Evolutionary conservation across 2,888 invertebrate genomes (phyloP).

Genomic region (Conus canariensis): DNA sequence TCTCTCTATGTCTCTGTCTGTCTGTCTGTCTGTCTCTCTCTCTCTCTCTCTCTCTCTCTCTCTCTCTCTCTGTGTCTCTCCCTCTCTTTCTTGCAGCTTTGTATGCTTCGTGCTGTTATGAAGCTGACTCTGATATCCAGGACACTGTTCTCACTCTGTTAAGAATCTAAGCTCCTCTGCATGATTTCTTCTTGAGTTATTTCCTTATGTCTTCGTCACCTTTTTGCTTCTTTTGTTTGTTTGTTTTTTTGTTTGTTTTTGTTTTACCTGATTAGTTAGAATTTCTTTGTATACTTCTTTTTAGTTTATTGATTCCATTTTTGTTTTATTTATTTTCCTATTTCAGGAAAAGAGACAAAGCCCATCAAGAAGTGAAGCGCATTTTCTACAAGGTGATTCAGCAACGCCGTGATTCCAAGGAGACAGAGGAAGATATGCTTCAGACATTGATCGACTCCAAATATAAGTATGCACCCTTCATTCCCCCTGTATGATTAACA

Average conservation of each 20-base stretch:
- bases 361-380: slow-evolving; percentile 68
- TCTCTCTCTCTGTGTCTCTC: neutral
- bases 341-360: slow-evolving; percentile 65
- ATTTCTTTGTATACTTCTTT: no score
- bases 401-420: slow-evolving; percentile 59
- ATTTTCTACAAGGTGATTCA: slow-evolving; percentile 68
- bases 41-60: neutral
- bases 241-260: neutral
- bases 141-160: no score
- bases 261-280: no score
- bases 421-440: slow-evolving; percentile 69
- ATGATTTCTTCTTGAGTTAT: no score
- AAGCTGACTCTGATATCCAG: no score
- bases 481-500: neutral
- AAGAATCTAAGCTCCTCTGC: no score
- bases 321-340: neutral
- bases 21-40: no score
- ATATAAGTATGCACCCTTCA: slow-evolving; percentile 64
- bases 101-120: no score
- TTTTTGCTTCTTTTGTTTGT: neutral
- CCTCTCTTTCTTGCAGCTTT: neutral
- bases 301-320: no score
- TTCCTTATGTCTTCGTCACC: neutral
- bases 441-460: slow-evolving; percentile 71
- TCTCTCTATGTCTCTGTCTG: no score